Conservation (phyloP, 2,888 invertebrate genomes). For the Seira sanloemensis region DNA sequence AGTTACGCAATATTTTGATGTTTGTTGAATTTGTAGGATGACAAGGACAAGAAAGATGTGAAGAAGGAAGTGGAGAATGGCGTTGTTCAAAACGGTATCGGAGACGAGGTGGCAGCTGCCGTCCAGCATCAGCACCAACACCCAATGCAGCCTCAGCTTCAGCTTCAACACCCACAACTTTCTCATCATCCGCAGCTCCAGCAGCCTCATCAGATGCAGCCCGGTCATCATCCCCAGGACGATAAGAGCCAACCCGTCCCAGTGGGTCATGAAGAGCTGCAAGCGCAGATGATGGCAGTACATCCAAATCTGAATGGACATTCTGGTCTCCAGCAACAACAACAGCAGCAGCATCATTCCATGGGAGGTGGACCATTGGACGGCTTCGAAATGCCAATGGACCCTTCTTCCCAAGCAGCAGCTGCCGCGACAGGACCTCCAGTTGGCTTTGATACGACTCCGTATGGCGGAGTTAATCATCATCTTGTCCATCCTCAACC, state of each 20-base stretch:
- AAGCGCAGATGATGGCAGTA: slow-evolving; percentile 71
- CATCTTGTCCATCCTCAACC: slow-evolving; percentile 70
- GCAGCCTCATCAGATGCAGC: slow-evolving; percentile 74
- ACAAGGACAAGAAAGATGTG: slow-evolving; percentile 72
- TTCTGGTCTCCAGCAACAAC: slow-evolving; percentile 54
- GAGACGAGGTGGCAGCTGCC: slow-evolving; percentile 80
- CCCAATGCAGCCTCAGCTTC: slow-evolving; percentile 64
- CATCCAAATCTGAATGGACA: slow-evolving; percentile 63
- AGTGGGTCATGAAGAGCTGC: slow-evolving; percentile 75
- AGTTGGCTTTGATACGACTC: slow-evolving; percentile 67
- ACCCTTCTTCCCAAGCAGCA: slow-evolving; percentile 63
- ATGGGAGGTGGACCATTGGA: slow-evolving; percentile 61
- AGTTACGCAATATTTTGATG: background rate
- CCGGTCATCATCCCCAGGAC: slow-evolving; percentile 61
- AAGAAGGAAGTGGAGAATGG: slow-evolving; percentile 78
- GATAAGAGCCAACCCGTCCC: slow-evolving; percentile 74
- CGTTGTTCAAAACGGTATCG: slow-evolving; percentile 82
- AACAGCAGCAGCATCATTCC: slow-evolving; percentile 66
- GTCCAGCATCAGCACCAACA: slow-evolving; percentile 69
- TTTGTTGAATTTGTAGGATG: slow-evolving; percentile 63
- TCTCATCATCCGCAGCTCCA: slow-evolving; percentile 77
- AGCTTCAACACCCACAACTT: slow-evolving; percentile 75
- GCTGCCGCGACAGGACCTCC: slow-evolving; percentile 50
- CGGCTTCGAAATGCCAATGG: slow-evolving; percentile 70
- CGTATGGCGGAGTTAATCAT: slow-evolving; percentile 69